These are phyloP conservation scores for Barbus barbus DNA, from an alignment of 2,113 vertebrate species.

Conservation along the genomic window DNA sequence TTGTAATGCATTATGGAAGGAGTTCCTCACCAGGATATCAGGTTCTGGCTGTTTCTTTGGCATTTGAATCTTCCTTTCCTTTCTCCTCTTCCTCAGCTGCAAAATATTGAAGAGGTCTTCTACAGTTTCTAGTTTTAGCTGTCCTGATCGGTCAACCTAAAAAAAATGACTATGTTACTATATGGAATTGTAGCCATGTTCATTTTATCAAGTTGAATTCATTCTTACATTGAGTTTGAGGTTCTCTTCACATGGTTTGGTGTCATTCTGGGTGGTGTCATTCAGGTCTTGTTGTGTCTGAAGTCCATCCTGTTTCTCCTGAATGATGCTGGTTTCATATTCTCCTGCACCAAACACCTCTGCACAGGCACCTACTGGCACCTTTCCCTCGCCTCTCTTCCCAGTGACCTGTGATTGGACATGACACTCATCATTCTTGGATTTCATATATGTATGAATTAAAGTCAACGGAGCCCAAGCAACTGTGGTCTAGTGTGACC, in stretches of 20 bases:
- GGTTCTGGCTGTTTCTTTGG: slow-evolving; percentile 77
- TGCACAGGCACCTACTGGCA: slow-evolving; percentile 26
- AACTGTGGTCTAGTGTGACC: not conserved
- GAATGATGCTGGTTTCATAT: slow-evolving; percentile 48
- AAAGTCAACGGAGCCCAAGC: not conserved
- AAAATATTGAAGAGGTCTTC: slow-evolving; percentile 93
- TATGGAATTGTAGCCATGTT: not conserved
- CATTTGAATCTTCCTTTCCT: slow-evolving; percentile 79
- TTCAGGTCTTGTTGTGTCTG: slow-evolving; percentile 6
- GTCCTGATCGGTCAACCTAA: slow-evolving; percentile 78
- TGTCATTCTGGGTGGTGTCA: not conserved
- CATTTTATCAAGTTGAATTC: not conserved
- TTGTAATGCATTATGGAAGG: not conserved
- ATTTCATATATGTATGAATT: not conserved
- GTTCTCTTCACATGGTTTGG: slow-evolving; percentile 17
- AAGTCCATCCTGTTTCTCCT: slow-evolving; percentile 52
- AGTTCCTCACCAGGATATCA: slow-evolving; percentile 79
- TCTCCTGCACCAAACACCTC: slow-evolving; percentile 43
- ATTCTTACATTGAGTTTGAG: slow-evolving; percentile 52
- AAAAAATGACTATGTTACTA: not conserved
- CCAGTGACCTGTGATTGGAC: slow-evolving; percentile 47
- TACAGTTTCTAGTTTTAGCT: slow-evolving; percentile 90
- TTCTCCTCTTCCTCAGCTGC: slow-evolving; percentile 91
- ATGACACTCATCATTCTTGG: slow-evolving; percentile 19
- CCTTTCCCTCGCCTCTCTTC: slow-evolving; percentile 45